A percentile compares a stretch with the other conserved stretches of the same genome.
Evolutionary conservation across 1,140 invertebrate species (phyloP).

Genomic region (Amyelois transitella): DNA sequence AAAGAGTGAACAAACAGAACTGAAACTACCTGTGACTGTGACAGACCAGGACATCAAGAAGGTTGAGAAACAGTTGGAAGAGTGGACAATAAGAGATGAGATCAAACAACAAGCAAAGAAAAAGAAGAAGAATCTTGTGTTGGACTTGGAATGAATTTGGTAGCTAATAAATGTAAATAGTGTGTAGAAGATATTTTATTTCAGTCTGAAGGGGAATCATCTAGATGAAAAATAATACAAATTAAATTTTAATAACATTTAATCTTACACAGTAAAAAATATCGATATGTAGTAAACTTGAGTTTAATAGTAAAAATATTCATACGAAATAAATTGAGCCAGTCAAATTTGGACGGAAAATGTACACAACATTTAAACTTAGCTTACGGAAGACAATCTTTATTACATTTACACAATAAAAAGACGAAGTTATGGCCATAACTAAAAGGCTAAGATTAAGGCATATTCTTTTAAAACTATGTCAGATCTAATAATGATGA

Average conservation of each 20-base stretch:
- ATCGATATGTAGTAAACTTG: slow-evolving; percentile 13
- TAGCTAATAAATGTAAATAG: not conserved
- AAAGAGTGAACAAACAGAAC: slow-evolving; percentile 80
- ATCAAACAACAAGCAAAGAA: slow-evolving; percentile 54
- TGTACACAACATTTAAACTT: slow-evolving; percentile 18
- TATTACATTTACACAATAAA: slow-evolving; percentile 2
- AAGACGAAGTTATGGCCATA: not conserved
- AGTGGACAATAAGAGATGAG: slow-evolving; percentile 54
- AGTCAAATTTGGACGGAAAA: slow-evolving; percentile 51
- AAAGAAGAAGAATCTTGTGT: slow-evolving; percentile 45
- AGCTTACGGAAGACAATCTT: not conserved
- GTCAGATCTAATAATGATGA: too few species aligned
- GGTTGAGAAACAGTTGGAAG: slow-evolving; percentile 73
- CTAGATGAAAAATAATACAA: too few species aligned
- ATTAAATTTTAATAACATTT: too few species aligned
- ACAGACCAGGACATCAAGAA: slow-evolving; percentile 78
- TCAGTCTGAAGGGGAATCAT: not conserved
- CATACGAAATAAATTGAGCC: slow-evolving; percentile 33
- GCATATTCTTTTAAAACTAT: not conserved
- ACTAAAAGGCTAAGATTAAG: slow-evolving; percentile 1
- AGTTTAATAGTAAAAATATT: slow-evolving; percentile 10
- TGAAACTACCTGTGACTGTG: slow-evolving; percentile 78
- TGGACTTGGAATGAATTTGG: slow-evolving; percentile 16
- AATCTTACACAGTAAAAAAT: slow-evolving; percentile 5
- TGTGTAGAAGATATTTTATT: not conserved